Evolutionary conservation across 1,140 invertebrate genomes (phyloP), one percentile per base, ranked within the genome.

Genomic region (Polypedilum vanderplanki): DNA sequence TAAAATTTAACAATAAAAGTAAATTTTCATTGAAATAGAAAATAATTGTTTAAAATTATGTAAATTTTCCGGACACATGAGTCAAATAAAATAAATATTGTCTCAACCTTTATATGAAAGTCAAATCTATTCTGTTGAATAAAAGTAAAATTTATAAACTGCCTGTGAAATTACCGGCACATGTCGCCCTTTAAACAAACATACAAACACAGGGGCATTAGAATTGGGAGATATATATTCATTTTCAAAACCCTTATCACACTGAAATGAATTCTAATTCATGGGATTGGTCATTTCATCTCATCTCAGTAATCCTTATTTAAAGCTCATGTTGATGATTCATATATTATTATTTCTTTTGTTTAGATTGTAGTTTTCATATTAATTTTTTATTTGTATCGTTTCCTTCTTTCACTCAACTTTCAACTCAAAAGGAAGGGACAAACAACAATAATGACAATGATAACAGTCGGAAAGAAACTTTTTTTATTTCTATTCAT

Each of bases 181-280:
- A 57, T n/a, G 12, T 12, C 46, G 8, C 15, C 3, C 46, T 57
- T 4, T 15, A n/a, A 57, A 12, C 46, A 12, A 12, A 57, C 46
- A n/a, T 57, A n/a, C 46, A 3, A 1, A 8, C 41, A 46, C 41
- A 46, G 7, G 15, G 8, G 15, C 41, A 46, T 46, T 46, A 10
- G 1, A 10, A 10, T 46, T 57, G 1, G 3, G n/a, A 57, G 4
- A 57, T n/a, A 15, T 57, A 15, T n/a, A 57, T n/a, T 57, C 12
- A 57, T n/a, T n/a, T n/a, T n/a, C n/a, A n/a, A n/a, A n/a, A n/a
- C 46, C 46, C 46, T 57, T 57, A 57, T 57, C 46, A 57, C 46
- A 57, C 4, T 57, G 46, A n/a, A 57, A 57, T 57, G 46, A 57
- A 57, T 57, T n/a, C n/a, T n/a, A 57, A n/a, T n/a, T 57, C 46